Evolutionary conservation across 2,113 vertebrate genomes (phyloP).

Genomic region (Hirundichthys speculiger): DNA sequence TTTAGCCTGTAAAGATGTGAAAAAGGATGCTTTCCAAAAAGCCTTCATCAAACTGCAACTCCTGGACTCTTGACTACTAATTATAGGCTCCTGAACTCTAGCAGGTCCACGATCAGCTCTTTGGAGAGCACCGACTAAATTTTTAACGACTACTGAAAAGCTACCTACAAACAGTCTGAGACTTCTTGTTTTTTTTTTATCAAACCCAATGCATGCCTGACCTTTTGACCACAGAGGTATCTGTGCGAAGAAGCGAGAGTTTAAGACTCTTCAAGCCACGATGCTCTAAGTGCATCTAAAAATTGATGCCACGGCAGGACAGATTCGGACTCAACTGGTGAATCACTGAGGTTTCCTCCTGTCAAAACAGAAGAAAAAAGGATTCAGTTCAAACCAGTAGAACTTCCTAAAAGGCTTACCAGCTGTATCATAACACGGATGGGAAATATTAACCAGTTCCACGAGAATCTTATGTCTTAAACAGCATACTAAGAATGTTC

Average conservation of each 20-base stretch:
- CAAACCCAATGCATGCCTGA: slow-evolving; percentile 74
- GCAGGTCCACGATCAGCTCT: slow-evolving; percentile 36
- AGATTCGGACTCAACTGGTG: slow-evolving; percentile 42
- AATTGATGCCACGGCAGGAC: slow-evolving; percentile 31
- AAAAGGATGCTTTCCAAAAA: slow-evolving; percentile 52
- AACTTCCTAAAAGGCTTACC: slow-evolving; percentile 55
- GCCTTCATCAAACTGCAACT: slow-evolving; percentile 52
- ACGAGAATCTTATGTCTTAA: slow-evolving; percentile 35
- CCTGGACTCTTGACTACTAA: slow-evolving; percentile 66
- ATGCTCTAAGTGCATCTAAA: slow-evolving; percentile 51
- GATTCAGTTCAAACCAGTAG: slow-evolving; percentile 55
- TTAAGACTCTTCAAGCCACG: slow-evolving; percentile 37
- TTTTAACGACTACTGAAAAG: slow-evolving; percentile 46
- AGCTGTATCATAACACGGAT: slow-evolving; percentile 35
- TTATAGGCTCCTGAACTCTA: slow-evolving; percentile 64
- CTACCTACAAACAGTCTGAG: slow-evolving; percentile 58
- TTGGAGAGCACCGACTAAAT: slow-evolving; percentile 32
- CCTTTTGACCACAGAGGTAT: slow-evolving; percentile 60
- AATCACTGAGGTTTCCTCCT: slow-evolving; percentile 56
- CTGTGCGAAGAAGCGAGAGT: slow-evolving; percentile 50
- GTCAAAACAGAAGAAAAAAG: slow-evolving; percentile 41
- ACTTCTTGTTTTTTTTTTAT: slow-evolving; percentile 58
- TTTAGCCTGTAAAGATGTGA: slow-evolving; percentile 50
- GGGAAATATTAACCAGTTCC: slow-evolving; percentile 49
- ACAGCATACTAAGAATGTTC: slow-evolving; percentile 25